Base-by-base conservation (phyloP, 2,888 invertebrate genomes). In the Drosophila leonis region DNA sequence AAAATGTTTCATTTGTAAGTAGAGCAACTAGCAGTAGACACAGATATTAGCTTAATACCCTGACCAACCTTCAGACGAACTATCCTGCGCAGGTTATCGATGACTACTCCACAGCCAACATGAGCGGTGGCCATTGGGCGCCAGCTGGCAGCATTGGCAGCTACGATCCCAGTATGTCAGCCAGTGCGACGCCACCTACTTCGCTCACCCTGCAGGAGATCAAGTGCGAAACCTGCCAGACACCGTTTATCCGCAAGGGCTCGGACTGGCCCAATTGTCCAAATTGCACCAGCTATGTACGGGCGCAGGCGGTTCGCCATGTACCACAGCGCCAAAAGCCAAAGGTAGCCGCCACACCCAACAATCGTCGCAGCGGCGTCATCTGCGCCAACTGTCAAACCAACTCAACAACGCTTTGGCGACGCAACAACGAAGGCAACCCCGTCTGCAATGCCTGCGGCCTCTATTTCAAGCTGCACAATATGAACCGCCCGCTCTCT, bases 381-480 rank as follows among this genome's bases (percentile, higher is more conserved):
- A 89, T 82, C 62, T 96, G 96, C 90, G 95, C 95, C 57, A 95
- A 95, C 90, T 96, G 96, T 87, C 94, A 94, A 24, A 94, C 95
- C 20, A 94, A 94, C 68, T 94, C 95, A 41, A 97, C 97, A 13
- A 97, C 97, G 0, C 94, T 97, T 39, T 98, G 97, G 97, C 94
- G 97, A 66, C 94, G 97, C 80, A 98, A 98, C 93, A 96, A 96
- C 68, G 96, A 96, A 39, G 97, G 97, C 12, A 96, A 97, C 92
- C 97, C 97, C 91, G 94, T 97, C 75, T 98, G 98, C 94, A 97
- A 97, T 93, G 97, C 97, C 54, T 98, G 98, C 92, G 95, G 93
- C 2, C 83, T 93, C 18, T 93, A 93, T 72, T 93, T 55, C 57
- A 93, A 93, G 74, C 74, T 93, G 59, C 93, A 93, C 79, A 92